These are phyloP conservation scores for Phoebastria nigripes DNA, from an alignment of 2,797 vertebrate genomes.

Conservation along the genomic window DNA sequence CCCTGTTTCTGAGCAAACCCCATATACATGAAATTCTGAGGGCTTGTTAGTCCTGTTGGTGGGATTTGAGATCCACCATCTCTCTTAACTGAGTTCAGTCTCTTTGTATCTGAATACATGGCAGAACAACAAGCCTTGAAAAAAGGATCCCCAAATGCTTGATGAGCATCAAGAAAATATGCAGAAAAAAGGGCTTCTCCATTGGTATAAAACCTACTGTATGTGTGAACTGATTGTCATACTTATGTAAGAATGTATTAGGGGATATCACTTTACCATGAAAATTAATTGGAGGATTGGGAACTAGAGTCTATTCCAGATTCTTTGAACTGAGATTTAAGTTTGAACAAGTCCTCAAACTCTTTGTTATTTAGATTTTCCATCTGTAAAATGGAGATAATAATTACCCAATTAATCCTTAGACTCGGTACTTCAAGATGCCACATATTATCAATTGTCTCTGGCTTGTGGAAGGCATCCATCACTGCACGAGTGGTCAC, in stretches of 20 bases:
- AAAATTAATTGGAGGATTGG: neutral
- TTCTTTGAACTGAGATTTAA: constrained; percentile 11
- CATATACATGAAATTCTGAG: neutral
- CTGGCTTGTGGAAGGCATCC: neutral
- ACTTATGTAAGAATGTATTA: neutral
- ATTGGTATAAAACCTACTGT: neutral
- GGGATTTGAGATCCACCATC: neutral
- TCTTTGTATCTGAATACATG: neutral
- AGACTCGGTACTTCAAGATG: neutral
- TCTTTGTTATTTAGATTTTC: neutral
- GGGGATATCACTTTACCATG: neutral
- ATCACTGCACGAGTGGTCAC: neutral
- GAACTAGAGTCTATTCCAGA: neutral
- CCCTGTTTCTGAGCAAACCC: neutral
- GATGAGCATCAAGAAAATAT: neutral
- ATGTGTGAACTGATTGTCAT: neutral
- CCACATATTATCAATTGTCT: neutral
- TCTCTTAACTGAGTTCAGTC: neutral
- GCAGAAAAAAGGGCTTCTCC: neutral
- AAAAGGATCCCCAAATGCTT: neutral
- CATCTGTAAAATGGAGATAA: neutral
- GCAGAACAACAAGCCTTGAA: neutral
- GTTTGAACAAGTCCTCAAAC: neutral
- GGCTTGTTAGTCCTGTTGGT: neutral
- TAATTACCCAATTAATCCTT: neutral